Conservation (phyloP, 2,888 invertebrate species). For the Xylota segnis region DNA sequence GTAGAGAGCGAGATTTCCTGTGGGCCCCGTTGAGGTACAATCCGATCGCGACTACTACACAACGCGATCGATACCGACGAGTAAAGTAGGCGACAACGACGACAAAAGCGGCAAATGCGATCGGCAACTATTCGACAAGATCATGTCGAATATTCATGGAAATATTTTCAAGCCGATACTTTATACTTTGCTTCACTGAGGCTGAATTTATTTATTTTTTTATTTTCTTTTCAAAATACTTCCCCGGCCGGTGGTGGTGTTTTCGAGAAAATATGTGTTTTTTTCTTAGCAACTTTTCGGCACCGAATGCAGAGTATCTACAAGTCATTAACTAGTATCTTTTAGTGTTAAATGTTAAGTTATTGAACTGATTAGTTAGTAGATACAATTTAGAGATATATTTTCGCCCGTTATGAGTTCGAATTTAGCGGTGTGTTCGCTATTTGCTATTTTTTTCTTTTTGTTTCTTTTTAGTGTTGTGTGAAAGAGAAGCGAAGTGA, state of each 20-base stretch:
- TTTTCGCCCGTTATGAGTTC: slow-evolving; percentile 59
- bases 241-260: slow-evolving; percentile 26
- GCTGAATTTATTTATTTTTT: too few relatives aligned
- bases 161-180: slow-evolving; percentile 13
- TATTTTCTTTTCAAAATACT: neutral
- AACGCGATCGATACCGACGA: slow-evolving; percentile 65
- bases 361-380: slow-evolving; percentile 27
- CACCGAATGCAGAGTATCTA: slow-evolving; percentile 28
- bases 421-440: slow-evolving; percentile 58
- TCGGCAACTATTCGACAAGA: slow-evolving; percentile 45
- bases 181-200: slow-evolving; percentile 14
- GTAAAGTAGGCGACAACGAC: slow-evolving; percentile 35
- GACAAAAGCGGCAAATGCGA: slow-evolving; percentile 42
- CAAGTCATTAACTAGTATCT: slow-evolving; percentile 13
- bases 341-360: slow-evolving; percentile 16
- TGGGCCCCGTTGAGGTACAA: slow-evolving; percentile 31
- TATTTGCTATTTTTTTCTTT: slow-evolving; percentile 25
- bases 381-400: slow-evolving; percentile 48
- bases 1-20: slow-evolving; percentile 69
- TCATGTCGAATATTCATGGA: slow-evolving; percentile 44
- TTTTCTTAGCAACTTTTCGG: neutral
- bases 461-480: slow-evolving; percentile 40
- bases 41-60: slow-evolving; percentile 39
- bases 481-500: slow-evolving; percentile 69
- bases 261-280: slow-evolving; percentile 10